phyloP scores from a whole-genome alignment of 2,113 vertebrate species.

The Lepus americanus region DNA sequence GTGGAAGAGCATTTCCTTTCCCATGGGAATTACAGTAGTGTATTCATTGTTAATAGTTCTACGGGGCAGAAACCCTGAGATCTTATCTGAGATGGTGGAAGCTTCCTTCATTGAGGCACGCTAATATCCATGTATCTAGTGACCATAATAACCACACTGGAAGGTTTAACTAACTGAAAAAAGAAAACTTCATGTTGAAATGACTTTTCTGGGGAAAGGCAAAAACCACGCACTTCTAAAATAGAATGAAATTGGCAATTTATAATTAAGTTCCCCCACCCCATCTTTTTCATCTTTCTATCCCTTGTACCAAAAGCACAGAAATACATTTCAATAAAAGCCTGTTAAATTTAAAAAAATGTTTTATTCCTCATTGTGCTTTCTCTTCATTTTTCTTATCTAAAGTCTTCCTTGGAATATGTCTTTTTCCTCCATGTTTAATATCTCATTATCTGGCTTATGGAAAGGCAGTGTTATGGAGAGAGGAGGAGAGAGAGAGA shows the following conservation, averaged over 20 bases:
- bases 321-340: conserved; percentile 16
- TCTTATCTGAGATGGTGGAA: neutral
- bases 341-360: neutral
- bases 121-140: neutral
- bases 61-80: neutral
- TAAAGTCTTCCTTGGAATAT: neutral
- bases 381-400: conserved; percentile 12
- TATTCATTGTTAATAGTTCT: neutral
- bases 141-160: neutral
- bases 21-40: neutral
- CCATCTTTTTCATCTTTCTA: neutral
- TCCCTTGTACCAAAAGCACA: neutral
- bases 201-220: neutral
- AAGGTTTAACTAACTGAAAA: conserved; percentile 39
- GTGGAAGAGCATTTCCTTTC: neutral
- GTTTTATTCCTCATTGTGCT: neutral
- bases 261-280: neutral
- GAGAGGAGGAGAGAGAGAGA: no score
- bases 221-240: neutral
- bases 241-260: neutral
- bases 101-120: neutral
- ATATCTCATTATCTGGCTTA: neutral
- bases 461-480: no score
- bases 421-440: neutral
- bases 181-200: conserved; percentile 23